These are phyloP conservation scores for Phyllotreta striolata DNA, from an alignment of 2,888 invertebrate genomes.

Conservation along the genomic window DNA sequence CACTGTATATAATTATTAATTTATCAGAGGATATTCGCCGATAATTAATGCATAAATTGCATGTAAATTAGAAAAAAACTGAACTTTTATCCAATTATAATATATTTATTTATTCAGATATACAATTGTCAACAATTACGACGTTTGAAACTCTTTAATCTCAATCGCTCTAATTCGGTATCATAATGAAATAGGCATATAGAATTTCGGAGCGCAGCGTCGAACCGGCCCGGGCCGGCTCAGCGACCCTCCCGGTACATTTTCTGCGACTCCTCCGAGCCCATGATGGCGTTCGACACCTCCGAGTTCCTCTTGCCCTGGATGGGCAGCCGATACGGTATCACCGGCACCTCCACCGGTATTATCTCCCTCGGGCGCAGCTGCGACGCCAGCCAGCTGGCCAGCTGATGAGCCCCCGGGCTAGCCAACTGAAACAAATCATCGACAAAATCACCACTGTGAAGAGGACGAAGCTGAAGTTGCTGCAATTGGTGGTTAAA, in stretches of 20 bases:
- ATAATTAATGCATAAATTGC: too few species aligned
- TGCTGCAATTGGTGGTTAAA: too few species aligned
- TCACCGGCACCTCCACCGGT: slow-evolving; percentile 49
- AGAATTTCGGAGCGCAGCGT: background rate
- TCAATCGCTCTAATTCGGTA: too few species aligned
- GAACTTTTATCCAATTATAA: too few species aligned
- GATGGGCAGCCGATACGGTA: slow-evolving; percentile 51
- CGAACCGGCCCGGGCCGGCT: slow-evolving; percentile 15
- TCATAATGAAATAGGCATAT: too few species aligned
- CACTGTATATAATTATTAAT: too few species aligned
- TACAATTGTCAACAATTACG: background rate
- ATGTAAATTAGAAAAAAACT: too few species aligned
- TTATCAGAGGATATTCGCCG: too few species aligned
- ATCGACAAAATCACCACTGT: background rate
- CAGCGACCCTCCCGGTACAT: slow-evolving; percentile 53
- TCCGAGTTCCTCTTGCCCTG: slow-evolving; percentile 56
- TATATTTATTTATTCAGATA: too few species aligned
- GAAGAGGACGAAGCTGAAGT: background rate
- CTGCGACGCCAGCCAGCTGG: slow-evolving; percentile 55
- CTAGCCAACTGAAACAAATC: slow-evolving; percentile 44
- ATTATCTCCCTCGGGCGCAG: slow-evolving; percentile 52
- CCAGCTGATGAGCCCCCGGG: slow-evolving; percentile 56
- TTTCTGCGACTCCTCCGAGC: slow-evolving; percentile 55
- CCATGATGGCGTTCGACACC: slow-evolving; percentile 55
- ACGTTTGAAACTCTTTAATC: background rate